These are phyloP conservation scores for Microhierax caerulescens DNA, from an alignment of 2,797 vertebrate genomes.

Conservation along the genomic window DNA sequence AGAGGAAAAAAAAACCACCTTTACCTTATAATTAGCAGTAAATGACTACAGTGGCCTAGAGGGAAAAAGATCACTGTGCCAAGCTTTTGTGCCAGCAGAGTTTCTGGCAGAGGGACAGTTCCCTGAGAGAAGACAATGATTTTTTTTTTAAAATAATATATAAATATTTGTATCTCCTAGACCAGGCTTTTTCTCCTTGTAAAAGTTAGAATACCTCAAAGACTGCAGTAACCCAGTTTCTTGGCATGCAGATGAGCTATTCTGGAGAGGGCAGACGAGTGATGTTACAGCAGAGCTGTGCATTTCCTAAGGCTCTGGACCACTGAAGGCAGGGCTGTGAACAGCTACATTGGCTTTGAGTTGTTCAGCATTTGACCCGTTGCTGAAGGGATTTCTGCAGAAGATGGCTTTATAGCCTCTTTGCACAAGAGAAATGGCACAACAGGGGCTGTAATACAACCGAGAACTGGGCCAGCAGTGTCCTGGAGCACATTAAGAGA, in stretches of 20 bases:
- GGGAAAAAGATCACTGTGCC: neutral
- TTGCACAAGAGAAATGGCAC: neutral
- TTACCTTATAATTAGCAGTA: neutral
- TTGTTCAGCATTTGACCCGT: neutral
- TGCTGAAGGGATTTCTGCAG: constrained; percentile 12
- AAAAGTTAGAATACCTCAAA: neutral
- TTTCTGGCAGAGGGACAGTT: neutral
- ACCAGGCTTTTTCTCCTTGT: neutral
- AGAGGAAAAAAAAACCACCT: neutral
- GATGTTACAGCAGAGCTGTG: neutral
- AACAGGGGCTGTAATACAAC: neutral
- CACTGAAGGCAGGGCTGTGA: rapidly evolving
- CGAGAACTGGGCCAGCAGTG: constrained; percentile 38
- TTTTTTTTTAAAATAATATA: too few species aligned
- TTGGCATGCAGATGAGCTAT: neutral
- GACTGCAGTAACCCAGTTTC: neutral
- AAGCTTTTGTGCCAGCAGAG: neutral
- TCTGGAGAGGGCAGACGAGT: neutral
- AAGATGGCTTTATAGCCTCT: neutral
- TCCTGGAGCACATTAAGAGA: constrained; percentile 25
- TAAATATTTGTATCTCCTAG: neutral
- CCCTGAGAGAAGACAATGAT: neutral
- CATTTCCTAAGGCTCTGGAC: neutral
- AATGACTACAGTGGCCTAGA: neutral
- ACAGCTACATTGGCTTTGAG: neutral